Evolutionary conservation across 2,113 vertebrate species (phyloP).

Genomic region (Monopterus albus): DNA sequence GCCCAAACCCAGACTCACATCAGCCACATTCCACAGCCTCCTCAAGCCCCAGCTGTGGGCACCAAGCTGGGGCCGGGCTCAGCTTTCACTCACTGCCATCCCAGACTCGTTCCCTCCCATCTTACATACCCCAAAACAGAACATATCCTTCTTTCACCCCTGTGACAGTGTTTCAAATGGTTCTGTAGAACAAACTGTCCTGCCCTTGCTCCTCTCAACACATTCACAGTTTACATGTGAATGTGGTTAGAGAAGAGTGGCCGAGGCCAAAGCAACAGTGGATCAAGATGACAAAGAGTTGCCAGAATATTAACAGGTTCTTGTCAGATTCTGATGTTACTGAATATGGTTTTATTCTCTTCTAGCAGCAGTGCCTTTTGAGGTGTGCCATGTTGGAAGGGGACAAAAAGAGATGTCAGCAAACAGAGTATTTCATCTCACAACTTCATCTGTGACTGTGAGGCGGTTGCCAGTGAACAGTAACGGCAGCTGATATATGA

Average conservation of each 20-base stretch:
- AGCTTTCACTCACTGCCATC: slow-evolving; percentile 25
- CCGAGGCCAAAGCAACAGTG: slow-evolving; percentile 1
- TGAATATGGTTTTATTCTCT: slow-evolving; percentile 9
- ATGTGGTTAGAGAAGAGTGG: slow-evolving; percentile 37
- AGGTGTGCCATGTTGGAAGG: slow-evolving; percentile 36
- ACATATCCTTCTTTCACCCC: slow-evolving; percentile 19
- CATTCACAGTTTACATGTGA: slow-evolving; percentile 31
- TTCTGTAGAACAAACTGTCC: slow-evolving; percentile 13
- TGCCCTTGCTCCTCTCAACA: slow-evolving; percentile 8
- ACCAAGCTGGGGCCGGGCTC: slow-evolving; percentile 39
- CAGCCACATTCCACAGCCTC: slow-evolving; percentile 73
- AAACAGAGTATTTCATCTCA: slow-evolving; percentile 51
- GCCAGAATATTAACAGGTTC: slow-evolving; percentile 27
- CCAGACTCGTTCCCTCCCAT: slow-evolving; percentile 2
- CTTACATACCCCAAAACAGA: slow-evolving; percentile 19
- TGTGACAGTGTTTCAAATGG: neutral
- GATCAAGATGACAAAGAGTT: slow-evolving; percentile 28
- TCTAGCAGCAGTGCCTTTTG: slow-evolving; percentile 5
- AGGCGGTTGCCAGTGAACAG: slow-evolving; percentile 37
- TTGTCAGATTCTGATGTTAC: slow-evolving; percentile 10
- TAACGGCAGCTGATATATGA: slow-evolving; percentile 39
- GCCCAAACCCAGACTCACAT: slow-evolving; percentile 62
- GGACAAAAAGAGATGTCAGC: slow-evolving; percentile 46
- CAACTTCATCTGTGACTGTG: slow-evolving; percentile 40
- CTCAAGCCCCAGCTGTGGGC: slow-evolving; percentile 63